Percentiles rank a stretch among this genome's conserved stretches.
phyloP scores from a whole-genome alignment of 2,888 invertebrate species.

The Epinotia demarniana region DNA sequence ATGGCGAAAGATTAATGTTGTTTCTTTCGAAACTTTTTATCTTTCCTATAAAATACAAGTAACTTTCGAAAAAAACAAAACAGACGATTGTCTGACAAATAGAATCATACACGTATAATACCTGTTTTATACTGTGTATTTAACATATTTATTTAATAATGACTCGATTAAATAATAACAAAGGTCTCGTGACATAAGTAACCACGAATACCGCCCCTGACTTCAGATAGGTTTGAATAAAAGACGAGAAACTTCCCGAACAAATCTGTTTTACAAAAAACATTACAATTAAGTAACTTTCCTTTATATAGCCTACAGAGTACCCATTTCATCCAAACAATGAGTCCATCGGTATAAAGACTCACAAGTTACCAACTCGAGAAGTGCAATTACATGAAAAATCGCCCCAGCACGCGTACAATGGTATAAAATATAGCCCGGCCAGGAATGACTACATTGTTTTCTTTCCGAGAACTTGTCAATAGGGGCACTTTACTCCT shows the following conservation, averaged over 20 bases:
- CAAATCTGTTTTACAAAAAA: constrained; percentile 27
- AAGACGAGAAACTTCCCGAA: neutral
- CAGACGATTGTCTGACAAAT: no score
- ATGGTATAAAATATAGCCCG: constrained; percentile 55
- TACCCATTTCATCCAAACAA: constrained; percentile 38
- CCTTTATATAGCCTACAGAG: constrained; percentile 17
- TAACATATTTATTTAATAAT: no score
- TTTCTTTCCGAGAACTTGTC: constrained; percentile 41
- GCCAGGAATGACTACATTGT: constrained; percentile 42
- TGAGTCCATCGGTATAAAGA: constrained; percentile 33
- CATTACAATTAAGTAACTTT: constrained; percentile 24
- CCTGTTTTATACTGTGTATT: no score
- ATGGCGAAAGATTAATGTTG: no score
- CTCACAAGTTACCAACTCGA: constrained; percentile 40
- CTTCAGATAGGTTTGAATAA: neutral
- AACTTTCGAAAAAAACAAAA: no score
- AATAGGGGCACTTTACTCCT: constrained; percentile 37
- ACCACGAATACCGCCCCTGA: neutral
- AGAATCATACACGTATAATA: no score
- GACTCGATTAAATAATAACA: no score
- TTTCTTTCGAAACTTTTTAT: no score
- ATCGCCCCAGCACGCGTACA: constrained; percentile 51
- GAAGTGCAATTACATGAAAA: constrained; percentile 58
- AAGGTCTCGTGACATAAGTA: no score
- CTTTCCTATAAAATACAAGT: no score